A percentile compares a stretch with the other conserved stretches of the same genome.
phyloP scores from a whole-genome alignment of 1,140 invertebrate species.

The Plodia interpunctella region DNA sequence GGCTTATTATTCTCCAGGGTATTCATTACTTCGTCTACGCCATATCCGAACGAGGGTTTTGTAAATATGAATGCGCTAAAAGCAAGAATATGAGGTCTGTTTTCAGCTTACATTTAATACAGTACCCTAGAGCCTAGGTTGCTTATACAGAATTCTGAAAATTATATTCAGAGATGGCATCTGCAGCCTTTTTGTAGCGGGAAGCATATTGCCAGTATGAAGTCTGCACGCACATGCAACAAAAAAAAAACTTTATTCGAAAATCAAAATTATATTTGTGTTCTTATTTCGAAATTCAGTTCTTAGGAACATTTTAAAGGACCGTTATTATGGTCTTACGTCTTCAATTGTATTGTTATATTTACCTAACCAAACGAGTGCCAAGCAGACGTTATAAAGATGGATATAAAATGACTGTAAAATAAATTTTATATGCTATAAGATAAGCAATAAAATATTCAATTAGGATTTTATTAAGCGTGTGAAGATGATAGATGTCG shows the following conservation, averaged over 20 bases:
- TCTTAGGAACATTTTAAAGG: no score
- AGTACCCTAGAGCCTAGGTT: not conserved
- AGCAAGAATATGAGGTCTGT: constrained; percentile 1
- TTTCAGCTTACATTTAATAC: not conserved
- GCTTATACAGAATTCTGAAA: no score
- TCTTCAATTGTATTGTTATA: no score
- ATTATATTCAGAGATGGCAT: no score
- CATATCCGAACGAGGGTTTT: constrained; percentile 34
- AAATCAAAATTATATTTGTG: no score
- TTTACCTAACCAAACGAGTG: not conserved
- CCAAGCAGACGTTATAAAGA: not conserved
- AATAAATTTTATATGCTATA: constrained; percentile 3
- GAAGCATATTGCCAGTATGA: no score
- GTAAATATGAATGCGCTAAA: constrained; percentile 10
- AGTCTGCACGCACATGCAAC: no score
- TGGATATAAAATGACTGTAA: not conserved
- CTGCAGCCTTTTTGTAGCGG: no score
- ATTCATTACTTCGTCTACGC: constrained; percentile 58
- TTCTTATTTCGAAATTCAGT: no score
- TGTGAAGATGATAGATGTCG: constrained; percentile 8
- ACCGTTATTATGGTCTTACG: no score
- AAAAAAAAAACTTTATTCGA: no score
- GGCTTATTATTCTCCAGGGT: constrained; percentile 69
- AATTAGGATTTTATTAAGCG: constrained; percentile 6
- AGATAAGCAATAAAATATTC: not conserved